Evolutionary conservation across 2,888 invertebrate species (phyloP).

Genomic region (Macroteleia sp.): DNA sequence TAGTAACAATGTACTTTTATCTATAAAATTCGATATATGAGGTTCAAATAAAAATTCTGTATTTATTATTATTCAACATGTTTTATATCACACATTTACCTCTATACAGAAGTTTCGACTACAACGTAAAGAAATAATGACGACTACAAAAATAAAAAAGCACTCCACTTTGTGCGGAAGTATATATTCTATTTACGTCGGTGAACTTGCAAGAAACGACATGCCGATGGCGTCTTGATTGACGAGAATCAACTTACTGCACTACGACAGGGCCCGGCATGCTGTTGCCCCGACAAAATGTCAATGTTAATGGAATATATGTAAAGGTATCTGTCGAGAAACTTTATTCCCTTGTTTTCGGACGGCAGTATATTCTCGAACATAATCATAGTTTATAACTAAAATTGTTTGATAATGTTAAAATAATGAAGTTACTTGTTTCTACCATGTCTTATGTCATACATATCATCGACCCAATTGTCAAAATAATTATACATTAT

Average conservation of each 20-base stretch:
- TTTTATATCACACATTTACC: constrained; percentile 3
- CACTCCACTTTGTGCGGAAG: constrained; percentile 11
- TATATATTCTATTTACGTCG: constrained; percentile 48
- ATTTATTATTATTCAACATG: too few relatives aligned
- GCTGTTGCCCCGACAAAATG: constrained; percentile 44
- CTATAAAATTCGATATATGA: too few relatives aligned
- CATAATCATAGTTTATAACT: constrained; percentile 54
- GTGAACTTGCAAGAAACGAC: constrained; percentile 42
- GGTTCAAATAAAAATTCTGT: too few relatives aligned
- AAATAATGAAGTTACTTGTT: constrained; percentile 58
- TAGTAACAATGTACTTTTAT: too few relatives aligned
- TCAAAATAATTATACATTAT: constrained; percentile 51
- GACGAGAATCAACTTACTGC: constrained; percentile 52
- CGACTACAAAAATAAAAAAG: constrained; percentile 19
- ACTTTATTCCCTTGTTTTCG: constrained; percentile 54
- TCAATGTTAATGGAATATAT: constrained; percentile 59
- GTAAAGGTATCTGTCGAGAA: constrained; percentile 47
- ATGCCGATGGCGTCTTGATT: constrained; percentile 48
- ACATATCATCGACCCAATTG: constrained; percentile 29
- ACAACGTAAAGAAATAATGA: constrained; percentile 13
- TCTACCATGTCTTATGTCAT: constrained; percentile 43
- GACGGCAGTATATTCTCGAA: constrained; percentile 22
- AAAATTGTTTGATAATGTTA: constrained; percentile 51
- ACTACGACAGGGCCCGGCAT: constrained; percentile 8
- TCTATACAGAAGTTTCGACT: constrained; percentile 12